Evolutionary conservation across 2,888 invertebrate genomes (phyloP).

Genomic region (Xylota sylvarum): DNA sequence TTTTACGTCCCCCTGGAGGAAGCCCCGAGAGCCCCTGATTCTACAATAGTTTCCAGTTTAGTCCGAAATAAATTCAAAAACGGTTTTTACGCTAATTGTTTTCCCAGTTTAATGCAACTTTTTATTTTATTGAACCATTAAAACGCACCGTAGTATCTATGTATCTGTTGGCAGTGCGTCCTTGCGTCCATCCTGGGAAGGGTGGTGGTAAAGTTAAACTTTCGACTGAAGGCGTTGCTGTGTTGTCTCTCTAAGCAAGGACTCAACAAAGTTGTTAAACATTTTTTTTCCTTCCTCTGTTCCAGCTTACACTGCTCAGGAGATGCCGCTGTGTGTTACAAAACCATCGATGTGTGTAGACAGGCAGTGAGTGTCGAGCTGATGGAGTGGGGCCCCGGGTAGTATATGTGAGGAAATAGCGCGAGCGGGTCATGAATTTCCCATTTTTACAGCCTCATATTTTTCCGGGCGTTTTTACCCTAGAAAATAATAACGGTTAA

Average conservation of each 20-base stretch:
- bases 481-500: conserved; percentile 85
- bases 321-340: conserved; percentile 64
- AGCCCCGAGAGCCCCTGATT: conserved; percentile 38
- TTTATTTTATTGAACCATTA: conserved; percentile 75
- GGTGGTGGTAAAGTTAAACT: conserved; percentile 61
- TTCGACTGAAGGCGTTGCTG: conserved; percentile 37
- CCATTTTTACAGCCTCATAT: conserved; percentile 85
- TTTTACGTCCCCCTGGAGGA: conserved; percentile 68
- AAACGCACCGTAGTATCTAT: conserved; percentile 72
- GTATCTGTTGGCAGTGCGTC: conserved; percentile 24
- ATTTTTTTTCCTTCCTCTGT: conserved; percentile 38
- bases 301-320: conserved; percentile 53
- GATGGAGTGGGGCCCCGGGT: conserved; percentile 12
- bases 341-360: conserved; percentile 73
- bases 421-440: conserved; percentile 84
- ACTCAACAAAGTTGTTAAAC: conserved; percentile 74
- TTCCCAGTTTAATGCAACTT: conserved; percentile 82
- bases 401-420: conserved; percentile 70
- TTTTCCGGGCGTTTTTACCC: conserved; percentile 82
- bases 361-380: conserved; percentile 18
- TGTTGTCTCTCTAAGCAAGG: conserved; percentile 74
- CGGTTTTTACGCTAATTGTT: conserved; percentile 84
- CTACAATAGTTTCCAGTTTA: conserved; percentile 74
- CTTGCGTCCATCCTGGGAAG: conserved; percentile 43
- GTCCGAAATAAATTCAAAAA: conserved; percentile 78